Conservation (phyloP, 53 echinoderm and acorn worm species). For the Crossaster papposus region DNA sequence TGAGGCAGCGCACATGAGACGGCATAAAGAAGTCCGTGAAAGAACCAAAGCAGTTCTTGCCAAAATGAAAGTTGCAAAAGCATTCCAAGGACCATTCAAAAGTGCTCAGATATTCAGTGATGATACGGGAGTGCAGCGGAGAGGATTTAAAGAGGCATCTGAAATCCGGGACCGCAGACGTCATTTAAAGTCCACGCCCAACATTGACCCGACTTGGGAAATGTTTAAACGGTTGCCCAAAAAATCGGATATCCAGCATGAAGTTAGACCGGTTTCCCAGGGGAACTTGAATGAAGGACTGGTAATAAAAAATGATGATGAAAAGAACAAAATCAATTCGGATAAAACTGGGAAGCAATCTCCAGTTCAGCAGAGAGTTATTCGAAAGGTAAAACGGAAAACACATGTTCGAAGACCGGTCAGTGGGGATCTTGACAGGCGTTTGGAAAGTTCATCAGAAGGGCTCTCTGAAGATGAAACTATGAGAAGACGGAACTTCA, state of each 20-base stretch:
- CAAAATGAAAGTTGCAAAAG: constrained; percentile 27
- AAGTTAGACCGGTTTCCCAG: not conserved
- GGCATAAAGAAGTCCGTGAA: constrained; percentile 52
- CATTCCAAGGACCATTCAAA: constrained; percentile 16
- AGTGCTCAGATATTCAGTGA: constrained; percentile 6
- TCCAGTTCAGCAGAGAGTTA: constrained; percentile 59
- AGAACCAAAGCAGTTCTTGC: constrained; percentile 38
- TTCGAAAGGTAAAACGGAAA: constrained; percentile 70
- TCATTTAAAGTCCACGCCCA: constrained; percentile 63
- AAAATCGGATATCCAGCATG: constrained; percentile 2
- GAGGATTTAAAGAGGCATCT: constrained; percentile 17
- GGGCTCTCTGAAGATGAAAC: constrained; percentile 71
- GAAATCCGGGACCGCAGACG: constrained; percentile 49
- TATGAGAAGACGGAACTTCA: constrained; percentile 62
- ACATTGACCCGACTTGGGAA: constrained; percentile 53
- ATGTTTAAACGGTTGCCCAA: constrained; percentile 30
- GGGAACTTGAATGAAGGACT: not conserved
- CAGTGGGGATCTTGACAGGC: constrained; percentile 51
- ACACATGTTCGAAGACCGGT: constrained; percentile 52
- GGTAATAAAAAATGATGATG: not conserved
- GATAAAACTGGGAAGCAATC: constrained; percentile 44
- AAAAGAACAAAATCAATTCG: constrained; percentile 15
- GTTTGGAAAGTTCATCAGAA: constrained; percentile 68
- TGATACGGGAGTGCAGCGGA: constrained; percentile 21
- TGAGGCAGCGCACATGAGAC: constrained; percentile 43